Base-by-base conservation (phyloP, 2,888 invertebrate species). In the Megaustenia siamemsis region DNA sequence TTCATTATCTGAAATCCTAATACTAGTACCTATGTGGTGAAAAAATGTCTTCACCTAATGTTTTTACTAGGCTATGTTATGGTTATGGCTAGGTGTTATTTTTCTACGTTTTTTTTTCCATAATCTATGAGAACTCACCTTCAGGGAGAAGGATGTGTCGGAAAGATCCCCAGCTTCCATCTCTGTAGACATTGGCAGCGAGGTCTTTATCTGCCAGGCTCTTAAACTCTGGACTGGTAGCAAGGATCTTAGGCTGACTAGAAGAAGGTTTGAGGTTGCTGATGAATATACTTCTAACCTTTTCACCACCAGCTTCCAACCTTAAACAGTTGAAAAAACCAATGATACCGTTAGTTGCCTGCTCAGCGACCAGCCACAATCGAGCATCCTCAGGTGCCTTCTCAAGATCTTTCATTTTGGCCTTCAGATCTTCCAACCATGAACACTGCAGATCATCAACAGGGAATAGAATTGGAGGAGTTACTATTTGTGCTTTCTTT, bases 291-390 rank as follows among this genome's bases (percentile, higher is more conserved):
- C 94, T 93, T 83, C 95, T 96, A 66, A 97, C 95, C 90, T 96
- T 96, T 85, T 95, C 95, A 35, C 98, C 98, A 88, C 97, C 98
- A 10, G 96, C 95, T 95, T 99, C 99, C 90, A 96, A 96, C 91
- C 96, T 96, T 89, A 99, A 95, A 94, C 99, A 99, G 93, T 97
- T 97, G 91, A 97, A 96, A 93, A 99, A 95, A 73, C 99, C 99
- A 84, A 98, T 95, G 87, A 97, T 95, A 24, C 99, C 99, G 93
- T 96, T 95, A 43, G 95, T 93, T 86, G 96, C 95, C 90, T 96
- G 96, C 69, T 96, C 95, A 85, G 96, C 95, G 82, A 96, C 96
- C 60, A 97, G 90, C 95, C 95, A 95, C 63, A 95, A 90, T 75
- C 94, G 94, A 83, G 93, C 92, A 84, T 92, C 95, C 49, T 91